phyloP scores from a whole-genome alignment of 2,888 invertebrate species.

The Odontocerum albicorne region DNA sequence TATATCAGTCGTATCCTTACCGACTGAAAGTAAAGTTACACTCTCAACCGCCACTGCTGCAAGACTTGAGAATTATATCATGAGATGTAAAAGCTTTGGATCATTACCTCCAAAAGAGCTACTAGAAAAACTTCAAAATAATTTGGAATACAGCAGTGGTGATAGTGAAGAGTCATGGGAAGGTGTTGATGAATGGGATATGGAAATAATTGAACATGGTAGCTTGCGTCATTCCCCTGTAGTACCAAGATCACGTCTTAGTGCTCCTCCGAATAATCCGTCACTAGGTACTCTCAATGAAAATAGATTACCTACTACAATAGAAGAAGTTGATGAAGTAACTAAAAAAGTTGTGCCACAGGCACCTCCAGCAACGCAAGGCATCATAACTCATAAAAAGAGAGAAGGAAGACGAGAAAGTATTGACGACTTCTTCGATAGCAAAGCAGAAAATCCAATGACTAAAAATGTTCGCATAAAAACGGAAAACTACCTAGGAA shows the following conservation, averaged over 20 bases:
- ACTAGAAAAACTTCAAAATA: slow-evolving; percentile 44
- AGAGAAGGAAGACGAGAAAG: slow-evolving; percentile 30
- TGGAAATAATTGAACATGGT: slow-evolving; percentile 50
- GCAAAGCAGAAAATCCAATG: slow-evolving; percentile 24
- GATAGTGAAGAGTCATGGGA: slow-evolving; percentile 53
- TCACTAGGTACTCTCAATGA: neutral
- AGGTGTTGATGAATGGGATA: slow-evolving; percentile 54
- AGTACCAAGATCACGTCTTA: slow-evolving; percentile 22
- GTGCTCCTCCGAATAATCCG: slow-evolving; percentile 4
- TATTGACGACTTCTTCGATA: slow-evolving; percentile 34
- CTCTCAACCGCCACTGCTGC: slow-evolving; percentile 43
- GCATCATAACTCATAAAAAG: slow-evolving; percentile 16
- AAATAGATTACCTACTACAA: slow-evolving; percentile 17
- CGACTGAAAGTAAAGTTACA: slow-evolving; percentile 42
- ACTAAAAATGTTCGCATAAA: slow-evolving; percentile 3
- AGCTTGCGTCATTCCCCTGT: slow-evolving; percentile 41
- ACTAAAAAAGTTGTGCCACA: slow-evolving; percentile 6
- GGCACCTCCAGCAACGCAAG: slow-evolving; percentile 5
- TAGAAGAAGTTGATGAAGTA: slow-evolving; percentile 27
- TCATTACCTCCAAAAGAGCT: slow-evolving; percentile 49
- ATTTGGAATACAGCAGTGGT: slow-evolving; percentile 43
- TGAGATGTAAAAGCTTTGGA: slow-evolving; percentile 51
- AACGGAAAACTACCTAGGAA: slow-evolving; percentile 22
- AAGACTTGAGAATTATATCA: slow-evolving; percentile 49
- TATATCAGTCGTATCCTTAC: slow-evolving; percentile 41